A percentile compares a stretch with the other conserved stretches of the same genome.
Conservation (phyloP, 2,888 invertebrate genomes). For the Cyrtodaria siliqua region DNA sequence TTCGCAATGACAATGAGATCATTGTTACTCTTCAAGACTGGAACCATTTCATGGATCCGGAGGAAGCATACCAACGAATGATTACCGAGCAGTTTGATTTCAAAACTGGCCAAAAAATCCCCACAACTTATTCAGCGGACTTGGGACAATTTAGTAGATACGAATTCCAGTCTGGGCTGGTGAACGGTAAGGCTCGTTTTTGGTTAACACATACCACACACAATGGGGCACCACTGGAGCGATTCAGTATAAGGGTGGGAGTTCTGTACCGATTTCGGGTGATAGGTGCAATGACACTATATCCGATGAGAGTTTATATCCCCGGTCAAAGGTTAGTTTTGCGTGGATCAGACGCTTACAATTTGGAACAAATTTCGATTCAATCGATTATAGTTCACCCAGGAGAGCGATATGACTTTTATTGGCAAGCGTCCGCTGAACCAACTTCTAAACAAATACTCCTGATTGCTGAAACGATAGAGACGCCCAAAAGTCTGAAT, state of each 20-base stretch:
- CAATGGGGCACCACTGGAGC: conserved; percentile 62
- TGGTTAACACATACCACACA: conserved; percentile 42
- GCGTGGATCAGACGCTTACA: conserved; percentile 64
- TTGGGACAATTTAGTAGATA: too few relatives aligned
- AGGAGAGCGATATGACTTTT: conserved; percentile 73
- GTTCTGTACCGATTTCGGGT: conserved; percentile 24
- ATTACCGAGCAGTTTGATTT: too few relatives aligned
- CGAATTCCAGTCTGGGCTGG: conserved; percentile 61
- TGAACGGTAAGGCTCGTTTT: conserved; percentile 75
- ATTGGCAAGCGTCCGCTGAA: conserved; percentile 20
- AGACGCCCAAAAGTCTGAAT: too few relatives aligned
- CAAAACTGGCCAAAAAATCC: too few relatives aligned
- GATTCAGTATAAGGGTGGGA: conserved; percentile 52
- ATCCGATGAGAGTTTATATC: conserved; percentile 39
- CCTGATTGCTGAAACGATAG: too few relatives aligned
- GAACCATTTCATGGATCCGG: too few relatives aligned
- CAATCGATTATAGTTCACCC: conserved; percentile 66
- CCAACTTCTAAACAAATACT: neutral
- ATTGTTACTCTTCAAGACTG: too few relatives aligned
- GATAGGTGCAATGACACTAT: conserved; percentile 36
- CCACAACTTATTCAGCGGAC: too few relatives aligned
- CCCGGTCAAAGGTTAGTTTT: conserved; percentile 21
- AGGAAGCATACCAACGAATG: too few relatives aligned
- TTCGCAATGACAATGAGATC: too few relatives aligned
- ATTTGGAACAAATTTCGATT: conserved; percentile 53